Evolutionary conservation across 2,888 invertebrate genomes (phyloP), one percentile per base, ranked within the genome.

Genomic region (Criorhina ranunculi): DNA sequence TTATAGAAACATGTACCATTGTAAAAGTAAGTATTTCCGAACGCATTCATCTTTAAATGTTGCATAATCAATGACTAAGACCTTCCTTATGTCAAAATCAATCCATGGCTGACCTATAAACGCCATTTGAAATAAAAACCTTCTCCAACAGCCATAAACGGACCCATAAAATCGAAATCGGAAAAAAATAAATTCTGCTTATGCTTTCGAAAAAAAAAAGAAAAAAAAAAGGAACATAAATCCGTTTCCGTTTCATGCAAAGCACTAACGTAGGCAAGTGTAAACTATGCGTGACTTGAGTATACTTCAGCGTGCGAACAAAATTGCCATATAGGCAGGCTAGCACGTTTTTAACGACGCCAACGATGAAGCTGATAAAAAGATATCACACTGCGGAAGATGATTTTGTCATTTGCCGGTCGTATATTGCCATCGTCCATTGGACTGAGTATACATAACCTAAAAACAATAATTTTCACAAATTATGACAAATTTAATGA

Each of bases 391-490:
- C 44, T 33, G 37, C 29, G 24, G 24, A 24, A 12, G 15, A 40
- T 29, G 37, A 51, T 40, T 73, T 31, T 53, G 53, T 15, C 59
- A 59, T 51, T 53, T 53, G 53, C 1, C 44, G 62, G 35, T 4
- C 51, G 33, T 33, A 44, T 64, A 73, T 64, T 64, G 55, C 44
- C 9, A n/a, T 44, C 62, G 73, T 62, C 64, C 55, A 73, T 62
- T 44, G 12, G 11, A n/a, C 19, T 35, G 49, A 4, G 8, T 17
- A 42, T 2, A 31, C 44, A 31, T 31, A 33, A 17, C 44, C 44
- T 6, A 15, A 44, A 12, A 29, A 7, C 7, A n/a, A 19, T 31
- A 17, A 31, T 66, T 40, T 17, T 17, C 19, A 11, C 51, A 49
- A 69, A 44, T 44, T 55, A 31, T 19, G 17, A 19, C 31, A 44